Evolutionary conservation across 2,797 vertebrate species (phyloP), one percentile per base, ranked within the genome.

Genomic region (Sebastes hubbsi): DNA sequence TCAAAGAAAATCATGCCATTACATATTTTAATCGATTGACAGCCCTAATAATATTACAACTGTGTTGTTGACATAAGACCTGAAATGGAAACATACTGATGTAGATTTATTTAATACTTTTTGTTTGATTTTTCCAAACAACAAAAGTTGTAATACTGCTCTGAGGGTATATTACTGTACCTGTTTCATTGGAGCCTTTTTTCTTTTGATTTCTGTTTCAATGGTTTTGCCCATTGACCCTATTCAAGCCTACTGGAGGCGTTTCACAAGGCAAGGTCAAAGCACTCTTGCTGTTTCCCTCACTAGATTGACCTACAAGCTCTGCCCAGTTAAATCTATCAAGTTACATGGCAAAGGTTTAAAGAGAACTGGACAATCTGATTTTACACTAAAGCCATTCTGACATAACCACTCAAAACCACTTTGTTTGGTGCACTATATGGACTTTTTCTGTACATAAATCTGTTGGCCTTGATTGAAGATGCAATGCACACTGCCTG

Each of bases 171-270:
- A 1, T 67, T 60, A 24, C 16, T 46, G 16, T 20, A 14, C 13
- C 25, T 9, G 62, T 65, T 71, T 81, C 4, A 79, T 10, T 68
- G 6, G 38, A 36, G 74, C 70, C 6, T 60, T 70, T 36, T 65
- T 34, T 60, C 52, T 61, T 84, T 80, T 86, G 46, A 77, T 72
- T 78, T 34, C 16, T 2, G 1, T 83, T 84, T 72, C 13, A 85
- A 18, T 59, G 24, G 34, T 77, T 88, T 69, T 62, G 1, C 73
- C 60, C 27, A 0, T 20, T 73, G 78, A 72, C 76, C 81, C 73
- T 27, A 20, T 63, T 69, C 5, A 49, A 80, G 12, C 52, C 10
- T 11, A 11, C 24, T 58, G 27, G 29, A 68, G 72, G 66, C 2
- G 0, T 61, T 78, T 80, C 61, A 81, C 55, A 34, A 70, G 80